Evolutionary conservation across 2,113 vertebrate genomes (phyloP), one percentile per base, ranked within the genome.

Genomic region (Notothenia coriiceps): DNA sequence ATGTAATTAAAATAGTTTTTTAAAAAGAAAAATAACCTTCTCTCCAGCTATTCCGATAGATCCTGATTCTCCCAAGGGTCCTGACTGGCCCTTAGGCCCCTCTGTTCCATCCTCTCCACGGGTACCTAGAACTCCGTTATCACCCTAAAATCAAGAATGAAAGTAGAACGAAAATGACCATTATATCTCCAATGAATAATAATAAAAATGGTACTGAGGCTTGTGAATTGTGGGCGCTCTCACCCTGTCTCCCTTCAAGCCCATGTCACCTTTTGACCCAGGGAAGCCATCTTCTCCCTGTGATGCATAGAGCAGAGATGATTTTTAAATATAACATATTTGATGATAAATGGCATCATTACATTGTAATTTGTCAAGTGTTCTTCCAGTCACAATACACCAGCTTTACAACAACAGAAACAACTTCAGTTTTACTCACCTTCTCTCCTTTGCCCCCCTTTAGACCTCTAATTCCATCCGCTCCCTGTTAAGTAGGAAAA

Each of bases 221-320:
- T 60, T 52, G 13, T 11, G 10, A 46, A 72, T 40, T 63, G 56
- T 1, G 7, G 20, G 18, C 10, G 20, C 29, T 47, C 96, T 96
- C 92, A 98, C 97, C 94, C 92, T 88, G 70, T 98, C 97, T 10
- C 97, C 97, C 74, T 96, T 97, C 70, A 93, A 77, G 29, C 97
- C 97, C 86, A 93, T 95, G 46, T 98, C 97, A 57, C 97, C 97
- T 93, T 98, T 98, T 85, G 94, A 94, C 70, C 97, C 97, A 0
- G 96, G 96, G 81, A 98, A 98, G 79, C 97, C 97, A 20, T 97
- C 97, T 94, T 98, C 97, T 90, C 97, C 97, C 97, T 98, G 89
- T 59, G 25, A 60, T 9, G 71, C 56, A 84, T 65, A 75, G 44
- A 87, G 10, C 49, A 75, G 10, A 59, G 20, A 22, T 72, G 52